These are phyloP conservation scores for Phenganax stokvisi DNA, from an alignment of 92 coral and sea anemone genomes.

Conservation along the genomic window DNA sequence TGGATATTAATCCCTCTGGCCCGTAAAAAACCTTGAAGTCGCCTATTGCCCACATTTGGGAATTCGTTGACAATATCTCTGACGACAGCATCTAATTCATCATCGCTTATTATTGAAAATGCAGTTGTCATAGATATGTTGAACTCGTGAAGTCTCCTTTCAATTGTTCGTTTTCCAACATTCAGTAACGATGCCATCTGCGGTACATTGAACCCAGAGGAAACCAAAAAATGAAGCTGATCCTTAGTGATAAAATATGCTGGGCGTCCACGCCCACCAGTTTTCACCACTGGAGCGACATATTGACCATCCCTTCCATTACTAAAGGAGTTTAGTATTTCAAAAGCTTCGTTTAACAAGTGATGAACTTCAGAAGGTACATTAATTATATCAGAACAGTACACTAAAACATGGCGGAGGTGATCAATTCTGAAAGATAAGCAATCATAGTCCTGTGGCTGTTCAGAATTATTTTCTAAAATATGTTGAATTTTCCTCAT, in stretches of 20 bases:
- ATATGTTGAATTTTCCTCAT: neutral
- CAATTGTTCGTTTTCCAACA: conserved; percentile 10
- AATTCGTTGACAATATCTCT: conserved; percentile 1
- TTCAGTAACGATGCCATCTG: neutral
- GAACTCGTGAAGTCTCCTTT: conserved; percentile 4
- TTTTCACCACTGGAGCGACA: conserved; percentile 5
- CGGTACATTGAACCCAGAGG: conserved; percentile 13
- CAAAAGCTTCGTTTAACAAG: neutral
- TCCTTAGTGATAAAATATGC: conserved; percentile 9
- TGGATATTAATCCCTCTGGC: neutral
- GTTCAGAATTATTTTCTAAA: neutral
- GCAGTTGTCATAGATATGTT: neutral
- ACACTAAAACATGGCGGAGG: neutral
- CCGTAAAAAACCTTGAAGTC: neutral
- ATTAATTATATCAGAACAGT: neutral
- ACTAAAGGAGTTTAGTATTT: neutral
- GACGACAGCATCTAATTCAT: neutral
- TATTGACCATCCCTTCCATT: neutral
- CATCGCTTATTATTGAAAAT: neutral
- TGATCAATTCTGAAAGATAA: conserved; percentile 2
- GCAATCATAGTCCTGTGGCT: conserved; percentile 8
- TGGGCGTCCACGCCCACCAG: conserved; percentile 17
- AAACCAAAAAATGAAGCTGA: conserved; percentile 18
- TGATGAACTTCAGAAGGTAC: neutral
- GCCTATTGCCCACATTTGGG: neutral